Percentiles rank a stretch among this genome's conserved stretches.
phyloP scores from a whole-genome alignment of 2,888 invertebrate species.

The Papilio demoleus region DNA sequence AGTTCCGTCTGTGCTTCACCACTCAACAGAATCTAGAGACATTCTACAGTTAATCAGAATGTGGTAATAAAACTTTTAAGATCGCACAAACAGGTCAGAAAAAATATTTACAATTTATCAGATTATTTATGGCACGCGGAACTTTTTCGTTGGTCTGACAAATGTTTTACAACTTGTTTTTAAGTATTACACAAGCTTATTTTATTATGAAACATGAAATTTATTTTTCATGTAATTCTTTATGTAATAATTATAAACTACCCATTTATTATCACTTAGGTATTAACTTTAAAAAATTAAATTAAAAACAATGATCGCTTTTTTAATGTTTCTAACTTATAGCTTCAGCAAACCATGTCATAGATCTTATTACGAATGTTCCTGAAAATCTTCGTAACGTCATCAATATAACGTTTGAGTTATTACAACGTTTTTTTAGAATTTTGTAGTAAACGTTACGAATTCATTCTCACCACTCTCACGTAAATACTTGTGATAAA shows the following conservation, averaged over 20 bases:
- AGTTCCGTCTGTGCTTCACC: too few relatives aligned
- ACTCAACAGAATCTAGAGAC: neutral
- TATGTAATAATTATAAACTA: neutral
- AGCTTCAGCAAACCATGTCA: too few relatives aligned
- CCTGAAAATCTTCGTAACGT: too few relatives aligned
- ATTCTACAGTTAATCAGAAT: neutral
- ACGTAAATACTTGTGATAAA: too few relatives aligned
- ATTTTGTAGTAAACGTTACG: too few relatives aligned
- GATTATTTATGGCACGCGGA: constrained; percentile 2
- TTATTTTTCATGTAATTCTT: neutral
- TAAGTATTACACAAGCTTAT: neutral
- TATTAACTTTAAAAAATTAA: too few relatives aligned
- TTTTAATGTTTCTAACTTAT: too few relatives aligned
- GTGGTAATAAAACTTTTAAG: constrained; percentile 24
- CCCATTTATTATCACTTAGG: neutral
- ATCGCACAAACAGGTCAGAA: neutral
- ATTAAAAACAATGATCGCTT: too few relatives aligned
- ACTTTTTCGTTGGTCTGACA: neutral
- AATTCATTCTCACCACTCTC: too few relatives aligned
- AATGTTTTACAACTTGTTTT: constrained; percentile 3
- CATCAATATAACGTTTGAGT: too few relatives aligned
- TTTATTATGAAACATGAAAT: constrained; percentile 6
- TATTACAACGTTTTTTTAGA: too few relatives aligned
- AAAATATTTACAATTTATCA: constrained; percentile 14
- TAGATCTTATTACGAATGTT: too few relatives aligned